Evolutionary conservation across 2,888 invertebrate genomes (phyloP), one percentile per base, ranked within the genome.

Genomic region (Amphipyra tragopoginis): DNA sequence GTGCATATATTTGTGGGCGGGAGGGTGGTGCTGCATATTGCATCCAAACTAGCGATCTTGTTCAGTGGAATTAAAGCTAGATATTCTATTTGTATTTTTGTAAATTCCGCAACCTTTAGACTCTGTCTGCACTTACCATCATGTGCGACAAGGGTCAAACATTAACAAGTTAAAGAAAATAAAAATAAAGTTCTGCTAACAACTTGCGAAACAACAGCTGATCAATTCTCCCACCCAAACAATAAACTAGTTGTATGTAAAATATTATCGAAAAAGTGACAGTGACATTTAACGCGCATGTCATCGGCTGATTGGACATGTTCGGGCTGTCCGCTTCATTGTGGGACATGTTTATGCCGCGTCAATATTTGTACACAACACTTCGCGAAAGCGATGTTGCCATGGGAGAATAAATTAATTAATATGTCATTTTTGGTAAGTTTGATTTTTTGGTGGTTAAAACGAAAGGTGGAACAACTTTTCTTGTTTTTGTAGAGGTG

Each of bases 291-390:
- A 58, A 45, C 56, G 61, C 40, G n/a, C 29, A 47, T 62, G 62
- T 63, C 65, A 73, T 29, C 39, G 29, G 54, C 11, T 70, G 73
- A 73, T 73, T 73, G 73, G 59, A 65, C 59, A 54, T 57, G 72
- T 58, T 60, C 50, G 5, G 40, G 13, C 39, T 10, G 56, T 15
- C 52, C 49, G 57, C 52, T 34, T 26, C 51, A 56, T 66, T 51
- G 61, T 15, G 11, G 8, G 52, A 56, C 61, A 65, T 66, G 54
- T 67, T 51, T 42, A 13, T 53, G 15, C 44, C 15, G 11, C 53
- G 56, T 36, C 67, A 45, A 63, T 71, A 66, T 40, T 40, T 29
- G 47, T 42, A 26, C 45, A 44, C 26, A 44, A 55, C 39, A 43
- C 29, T 53, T 52, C 2, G 33, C n/a, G 33, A 39, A 43, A 29